These are phyloP conservation scores for Macrotrachela quadricornifera DNA, from an alignment of 1,140 invertebrate genomes.

Conservation along the genomic window DNA sequence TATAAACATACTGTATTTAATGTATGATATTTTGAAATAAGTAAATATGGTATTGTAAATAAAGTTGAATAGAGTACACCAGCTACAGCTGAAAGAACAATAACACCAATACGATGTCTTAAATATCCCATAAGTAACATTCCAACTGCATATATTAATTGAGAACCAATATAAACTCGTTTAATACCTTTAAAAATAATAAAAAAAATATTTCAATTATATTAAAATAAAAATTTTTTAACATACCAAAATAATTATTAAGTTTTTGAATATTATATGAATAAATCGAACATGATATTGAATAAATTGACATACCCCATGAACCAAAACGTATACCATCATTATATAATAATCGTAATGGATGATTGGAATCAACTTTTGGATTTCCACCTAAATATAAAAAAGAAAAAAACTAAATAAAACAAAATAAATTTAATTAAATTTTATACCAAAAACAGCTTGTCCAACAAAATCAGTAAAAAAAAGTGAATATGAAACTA, in stretches of 20 bases:
- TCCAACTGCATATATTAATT: slow-evolving; percentile 61
- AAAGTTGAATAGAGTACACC: slow-evolving; percentile 90
- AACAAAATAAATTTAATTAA: slow-evolving; percentile 20
- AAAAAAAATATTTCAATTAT: background rate
- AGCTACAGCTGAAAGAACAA: slow-evolving; percentile 20
- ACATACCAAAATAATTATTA: slow-evolving; percentile 54
- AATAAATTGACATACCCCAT: slow-evolving; percentile 89
- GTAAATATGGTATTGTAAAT: slow-evolving; percentile 83
- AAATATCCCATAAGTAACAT: slow-evolving; percentile 66
- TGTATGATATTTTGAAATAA: slow-evolving; percentile 76
- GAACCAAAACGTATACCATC: slow-evolving; percentile 77
- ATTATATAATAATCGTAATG: slow-evolving; percentile 45
- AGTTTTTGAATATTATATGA: slow-evolving; percentile 66
- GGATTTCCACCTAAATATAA: slow-evolving; percentile 7
- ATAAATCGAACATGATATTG: slow-evolving; percentile 69
- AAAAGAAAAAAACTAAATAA: background rate
- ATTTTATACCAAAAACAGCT: slow-evolving; percentile 53
- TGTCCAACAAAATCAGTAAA: slow-evolving; percentile 93
- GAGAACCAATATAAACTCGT: slow-evolving; percentile 64
- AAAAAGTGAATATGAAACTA: slow-evolving; percentile 83
- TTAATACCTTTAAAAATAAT: slow-evolving; percentile 52
- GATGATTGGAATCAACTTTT: slow-evolving; percentile 44
- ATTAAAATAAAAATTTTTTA: background rate
- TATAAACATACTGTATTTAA: slow-evolving; percentile 46
- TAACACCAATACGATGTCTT: slow-evolving; percentile 37